Conservation (phyloP, 1,140 invertebrate genomes). For the Dryas iulia region DNA sequence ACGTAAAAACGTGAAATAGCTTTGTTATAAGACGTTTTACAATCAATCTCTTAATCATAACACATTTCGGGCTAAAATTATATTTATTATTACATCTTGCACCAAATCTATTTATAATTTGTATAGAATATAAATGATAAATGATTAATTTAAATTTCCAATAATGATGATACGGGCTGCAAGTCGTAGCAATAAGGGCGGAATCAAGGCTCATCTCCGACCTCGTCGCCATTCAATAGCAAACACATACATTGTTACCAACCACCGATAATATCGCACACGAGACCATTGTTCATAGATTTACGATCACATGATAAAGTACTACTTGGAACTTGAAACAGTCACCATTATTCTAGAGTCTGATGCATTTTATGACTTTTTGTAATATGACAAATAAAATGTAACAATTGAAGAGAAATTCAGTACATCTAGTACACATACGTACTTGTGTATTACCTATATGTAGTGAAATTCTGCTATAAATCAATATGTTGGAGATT, state of each 20-base stretch:
- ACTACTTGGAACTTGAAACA: constrained; percentile 10
- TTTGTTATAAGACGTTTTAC: no score
- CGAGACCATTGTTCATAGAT: constrained; percentile 41
- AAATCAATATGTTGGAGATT: no score
- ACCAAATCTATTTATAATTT: background rate
- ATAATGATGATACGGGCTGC: constrained; percentile 28
- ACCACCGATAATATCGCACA: constrained; percentile 44
- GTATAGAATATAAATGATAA: background rate
- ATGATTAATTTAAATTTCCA: background rate
- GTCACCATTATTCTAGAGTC: background rate
- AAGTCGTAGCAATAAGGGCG: constrained; percentile 33
- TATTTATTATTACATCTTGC: no score
- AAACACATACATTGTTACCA: constrained; percentile 45
- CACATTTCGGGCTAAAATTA: no score
- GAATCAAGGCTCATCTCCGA: constrained; percentile 40
- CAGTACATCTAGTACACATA: background rate
- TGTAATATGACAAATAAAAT: background rate
- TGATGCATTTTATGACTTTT: background rate
- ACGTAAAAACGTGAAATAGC: no score
- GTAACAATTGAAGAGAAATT: background rate
- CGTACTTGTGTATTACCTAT: background rate
- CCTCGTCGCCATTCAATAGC: constrained; percentile 44
- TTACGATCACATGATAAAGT: constrained; percentile 34
- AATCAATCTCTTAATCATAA: no score
- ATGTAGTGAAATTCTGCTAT: background rate